Percentiles rank a stretch among this genome's conserved stretches.
Conservation (phyloP, 2,797 vertebrate genomes). For the Spatula versicolor region DNA sequence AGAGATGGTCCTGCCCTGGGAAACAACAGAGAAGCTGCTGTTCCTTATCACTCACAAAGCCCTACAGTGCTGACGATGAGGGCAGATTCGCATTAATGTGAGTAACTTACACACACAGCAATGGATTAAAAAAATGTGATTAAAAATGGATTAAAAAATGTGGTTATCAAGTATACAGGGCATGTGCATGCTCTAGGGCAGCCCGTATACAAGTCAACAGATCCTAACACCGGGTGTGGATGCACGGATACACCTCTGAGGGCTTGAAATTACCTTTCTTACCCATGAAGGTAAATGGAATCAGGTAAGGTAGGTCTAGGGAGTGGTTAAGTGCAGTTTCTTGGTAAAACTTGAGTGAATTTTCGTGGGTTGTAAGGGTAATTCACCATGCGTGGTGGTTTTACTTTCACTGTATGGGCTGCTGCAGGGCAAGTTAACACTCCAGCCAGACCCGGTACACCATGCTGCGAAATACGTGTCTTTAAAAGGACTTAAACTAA, state of each 20-base stretch:
- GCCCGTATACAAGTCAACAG: not conserved
- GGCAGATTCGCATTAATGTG: no score
- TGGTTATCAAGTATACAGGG: not conserved
- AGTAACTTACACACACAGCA: rapidly evolving
- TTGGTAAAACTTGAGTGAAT: not conserved
- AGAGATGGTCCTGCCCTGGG: not conserved
- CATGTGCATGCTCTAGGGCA: not conserved
- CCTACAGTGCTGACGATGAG: rapidly evolving
- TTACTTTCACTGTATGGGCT: no score
- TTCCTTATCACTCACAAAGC: not conserved
- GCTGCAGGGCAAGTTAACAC: no score
- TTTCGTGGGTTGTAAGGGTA: not conserved
- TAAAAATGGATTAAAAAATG: not conserved
- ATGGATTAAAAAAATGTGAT: no score
- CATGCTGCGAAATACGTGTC: not conserved
- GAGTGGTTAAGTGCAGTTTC: not conserved
- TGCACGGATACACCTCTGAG: not conserved
- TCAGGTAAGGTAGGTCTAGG: not conserved
- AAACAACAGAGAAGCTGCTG: not conserved
- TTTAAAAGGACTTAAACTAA: no score
- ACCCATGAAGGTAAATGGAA: no score
- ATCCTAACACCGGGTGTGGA: not conserved
- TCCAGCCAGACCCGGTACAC: no score
- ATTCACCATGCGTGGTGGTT: not conserved
- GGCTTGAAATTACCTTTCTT: not conserved